Evolutionary conservation across 2,888 invertebrate species (phyloP).

Genomic region (Heteropelma amictum): DNA sequence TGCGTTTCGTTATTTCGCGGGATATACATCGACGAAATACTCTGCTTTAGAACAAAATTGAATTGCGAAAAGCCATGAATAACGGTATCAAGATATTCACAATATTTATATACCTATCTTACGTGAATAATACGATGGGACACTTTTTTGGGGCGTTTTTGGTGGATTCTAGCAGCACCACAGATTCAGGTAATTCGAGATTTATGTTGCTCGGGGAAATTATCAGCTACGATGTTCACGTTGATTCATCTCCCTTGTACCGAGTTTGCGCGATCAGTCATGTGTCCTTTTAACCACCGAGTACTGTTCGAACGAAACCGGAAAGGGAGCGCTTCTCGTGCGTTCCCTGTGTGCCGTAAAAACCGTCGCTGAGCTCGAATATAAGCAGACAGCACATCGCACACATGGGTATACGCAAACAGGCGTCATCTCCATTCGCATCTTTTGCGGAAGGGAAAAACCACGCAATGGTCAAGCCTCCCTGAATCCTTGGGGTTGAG

Average conservation of each 20-base stretch:
- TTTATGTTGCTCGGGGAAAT: conserved; percentile 16
- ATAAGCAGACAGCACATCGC: not conserved
- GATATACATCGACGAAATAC: too few species aligned
- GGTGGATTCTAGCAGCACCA: conserved; percentile 9
- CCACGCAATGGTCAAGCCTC: conserved; percentile 67
- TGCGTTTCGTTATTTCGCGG: too few species aligned
- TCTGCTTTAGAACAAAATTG: too few species aligned
- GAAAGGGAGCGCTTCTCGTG: conserved; percentile 41
- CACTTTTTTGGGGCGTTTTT: too few species aligned
- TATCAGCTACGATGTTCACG: not conserved
- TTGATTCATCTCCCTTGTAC: conserved; percentile 17
- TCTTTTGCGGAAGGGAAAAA: conserved; percentile 26
- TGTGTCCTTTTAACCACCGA: conserved; percentile 11
- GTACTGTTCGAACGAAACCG: conserved; percentile 32
- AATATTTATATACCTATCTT: too few species aligned
- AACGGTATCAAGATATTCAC: too few species aligned
- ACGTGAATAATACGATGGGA: too few species aligned
- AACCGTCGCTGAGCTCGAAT: not conserved
- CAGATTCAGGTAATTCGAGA: conserved; percentile 37
- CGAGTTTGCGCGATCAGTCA: conserved; percentile 33
- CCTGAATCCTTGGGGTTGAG: conserved; percentile 64
- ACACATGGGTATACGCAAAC: not conserved
- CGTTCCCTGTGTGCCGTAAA: not conserved
- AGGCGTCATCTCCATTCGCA: conserved; percentile 41
- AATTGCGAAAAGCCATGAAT: too few species aligned